Percentiles rank a stretch among this genome's conserved stretches.
Conservation (phyloP, 2,888 invertebrate genomes). For the Timema cristinae region DNA sequence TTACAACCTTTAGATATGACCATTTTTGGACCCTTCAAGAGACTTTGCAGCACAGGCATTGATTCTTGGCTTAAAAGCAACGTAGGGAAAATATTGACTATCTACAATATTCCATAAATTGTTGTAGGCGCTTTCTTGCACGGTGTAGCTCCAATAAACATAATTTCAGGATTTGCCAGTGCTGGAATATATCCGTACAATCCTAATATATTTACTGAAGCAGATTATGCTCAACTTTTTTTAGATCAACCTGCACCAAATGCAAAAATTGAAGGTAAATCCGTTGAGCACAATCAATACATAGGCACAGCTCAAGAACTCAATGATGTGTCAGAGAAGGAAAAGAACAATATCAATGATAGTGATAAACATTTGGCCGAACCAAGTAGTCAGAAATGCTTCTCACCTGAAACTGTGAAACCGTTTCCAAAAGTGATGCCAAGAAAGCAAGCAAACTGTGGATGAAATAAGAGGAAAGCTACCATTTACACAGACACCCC, state of each 20-base stretch:
- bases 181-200: background rate
- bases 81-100: constrained; percentile 12
- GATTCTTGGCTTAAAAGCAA: constrained; percentile 18
- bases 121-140: constrained; percentile 16
- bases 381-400: too few species aligned
- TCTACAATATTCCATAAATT: constrained; percentile 3
- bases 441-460: too few species aligned
- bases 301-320: too few species aligned
- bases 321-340: too few species aligned
- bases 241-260: background rate
- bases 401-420: too few species aligned
- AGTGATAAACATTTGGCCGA: too few species aligned
- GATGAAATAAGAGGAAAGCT: too few species aligned
- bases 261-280: too few species aligned
- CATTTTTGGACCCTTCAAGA: constrained; percentile 27
- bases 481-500: too few species aligned
- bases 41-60: constrained; percentile 12
- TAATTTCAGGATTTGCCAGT: background rate
- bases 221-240: background rate
- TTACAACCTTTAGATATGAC: constrained; percentile 22
- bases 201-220: background rate
- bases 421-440: too few species aligned
- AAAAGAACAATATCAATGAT: too few species aligned
- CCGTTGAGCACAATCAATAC: too few species aligned
- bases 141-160: constrained; percentile 18